Percentiles rank a stretch among this genome's conserved stretches.
Conservation (phyloP, 2,888 invertebrate species). For the Unio pictorum region DNA sequence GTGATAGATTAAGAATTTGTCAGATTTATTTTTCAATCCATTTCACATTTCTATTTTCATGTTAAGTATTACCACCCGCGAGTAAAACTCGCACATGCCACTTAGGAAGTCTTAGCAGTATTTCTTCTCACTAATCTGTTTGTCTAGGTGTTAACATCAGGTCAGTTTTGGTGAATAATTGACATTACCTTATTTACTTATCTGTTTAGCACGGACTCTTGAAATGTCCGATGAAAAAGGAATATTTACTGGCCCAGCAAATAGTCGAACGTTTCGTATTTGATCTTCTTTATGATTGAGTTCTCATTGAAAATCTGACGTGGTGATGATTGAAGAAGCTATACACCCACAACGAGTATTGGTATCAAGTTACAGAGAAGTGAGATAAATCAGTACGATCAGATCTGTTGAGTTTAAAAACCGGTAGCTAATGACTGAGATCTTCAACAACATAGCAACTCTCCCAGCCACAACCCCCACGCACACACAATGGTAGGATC, state of each 20-base stretch:
- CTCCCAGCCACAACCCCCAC: too few relatives aligned
- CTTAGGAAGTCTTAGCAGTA: conserved; percentile 28
- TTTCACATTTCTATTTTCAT: conserved; percentile 7
- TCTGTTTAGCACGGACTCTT: conserved; percentile 9
- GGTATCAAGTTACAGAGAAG: too few relatives aligned
- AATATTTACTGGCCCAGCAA: conserved; percentile 13
- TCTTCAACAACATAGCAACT: too few relatives aligned
- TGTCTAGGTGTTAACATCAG: conserved; percentile 34
- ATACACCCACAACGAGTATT: too few relatives aligned
- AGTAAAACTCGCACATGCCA: conserved; percentile 17
- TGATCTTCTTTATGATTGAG: too few relatives aligned
- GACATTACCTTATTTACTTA: conserved; percentile 16
- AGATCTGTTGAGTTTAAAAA: too few relatives aligned
- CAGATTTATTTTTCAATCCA: conserved; percentile 1
- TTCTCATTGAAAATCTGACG: too few relatives aligned
- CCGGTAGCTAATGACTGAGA: too few relatives aligned
- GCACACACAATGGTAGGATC: too few relatives aligned
- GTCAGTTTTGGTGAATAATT: conserved; percentile 20
- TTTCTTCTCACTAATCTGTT: conserved; percentile 46
- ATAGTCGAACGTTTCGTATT: background rate
- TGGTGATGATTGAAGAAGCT: too few relatives aligned
- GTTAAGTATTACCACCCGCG: conserved; percentile 22
- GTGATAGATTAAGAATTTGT: background rate
- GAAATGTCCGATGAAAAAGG: conserved; percentile 15
- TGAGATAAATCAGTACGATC: too few relatives aligned